Base-by-base conservation (phyloP, 2,888 invertebrate species). In the Geotrupes spiniger region DNA sequence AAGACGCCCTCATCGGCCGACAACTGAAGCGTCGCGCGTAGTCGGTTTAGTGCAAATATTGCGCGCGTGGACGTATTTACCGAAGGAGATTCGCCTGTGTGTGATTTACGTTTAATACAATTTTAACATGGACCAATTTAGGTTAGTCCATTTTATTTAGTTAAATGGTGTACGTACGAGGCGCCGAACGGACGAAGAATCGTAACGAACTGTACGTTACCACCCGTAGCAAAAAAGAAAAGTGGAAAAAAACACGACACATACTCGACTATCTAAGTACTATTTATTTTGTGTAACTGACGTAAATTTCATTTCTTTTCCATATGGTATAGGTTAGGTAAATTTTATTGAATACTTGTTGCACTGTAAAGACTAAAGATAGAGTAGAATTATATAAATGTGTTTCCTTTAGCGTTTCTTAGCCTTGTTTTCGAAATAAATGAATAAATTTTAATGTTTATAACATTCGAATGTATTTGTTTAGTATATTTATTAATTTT, bases 301-400 rank as follows among this genome's bases (percentile, higher is more conserved):
- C 58, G 57, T 57, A 55, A 56, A 58, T 61, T 61, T 63, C 54
- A 42, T 47, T 39, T 48, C 45, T 38, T 48, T 54, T 49, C 46
- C 44, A 43, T 59, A 59, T 54, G 58, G 62, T 59, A 62, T 59
- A 59, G 52, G 60, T 52, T 59, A 60, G 57, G 46, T 42, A 56
- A 58, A 57, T 59, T 56, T 58, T 61, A 62, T 63, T 61, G 21
- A n/a, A 63, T 59, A 65, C 31, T 60, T 65, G 66, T 68, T 65
- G 66, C 67, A 68, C 66, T 67, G 66, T 66, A 66, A 66, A 69
- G 64, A 65, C 63, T 66, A 65, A 65, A 61, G 58, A 63, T 67
- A 66, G 64, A 61, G 51, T 63, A 65, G 63, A 58, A 54, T 58
- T 62, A 59, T 56, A 61, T 62, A 56, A 58, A 61, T 65, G 63